These are phyloP conservation scores for Microctenopoma lineatum DNA, from an alignment of 2,797 vertebrate genomes.

Conservation along the genomic window DNA sequence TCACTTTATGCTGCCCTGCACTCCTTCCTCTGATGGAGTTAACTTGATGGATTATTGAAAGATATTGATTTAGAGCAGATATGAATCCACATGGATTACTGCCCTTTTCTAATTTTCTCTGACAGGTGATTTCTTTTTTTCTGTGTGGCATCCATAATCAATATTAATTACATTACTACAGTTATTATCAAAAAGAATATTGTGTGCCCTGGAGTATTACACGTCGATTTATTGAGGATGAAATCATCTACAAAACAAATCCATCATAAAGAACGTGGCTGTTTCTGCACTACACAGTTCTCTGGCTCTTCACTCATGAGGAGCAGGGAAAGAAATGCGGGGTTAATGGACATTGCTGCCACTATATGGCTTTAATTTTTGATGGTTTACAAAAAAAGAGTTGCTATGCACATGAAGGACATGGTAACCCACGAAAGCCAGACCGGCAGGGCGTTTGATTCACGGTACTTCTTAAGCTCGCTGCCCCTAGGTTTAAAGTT, in stretches of 20 bases:
- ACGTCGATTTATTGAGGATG: slow-evolving; percentile 14
- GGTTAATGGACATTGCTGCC: too few species aligned
- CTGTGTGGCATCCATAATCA: slow-evolving; percentile 34
- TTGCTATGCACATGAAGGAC: not conserved
- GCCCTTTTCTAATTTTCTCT: slow-evolving; percentile 48
- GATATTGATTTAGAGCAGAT: slow-evolving; percentile 21
- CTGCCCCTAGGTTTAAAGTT: slow-evolving; percentile 37
- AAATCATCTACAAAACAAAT: slow-evolving; percentile 1
- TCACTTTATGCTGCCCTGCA: slow-evolving; percentile 27
- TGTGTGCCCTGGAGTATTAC: not conserved
- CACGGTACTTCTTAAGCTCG: slow-evolving; percentile 26
- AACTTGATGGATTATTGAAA: slow-evolving; percentile 44
- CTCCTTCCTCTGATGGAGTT: slow-evolving; percentile 32
- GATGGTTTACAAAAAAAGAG: not conserved
- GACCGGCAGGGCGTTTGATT: slow-evolving; percentile 12
- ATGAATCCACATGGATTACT: slow-evolving; percentile 47
- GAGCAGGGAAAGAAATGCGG: not conserved
- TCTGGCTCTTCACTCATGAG: not conserved
- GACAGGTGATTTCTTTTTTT: slow-evolving; percentile 35
- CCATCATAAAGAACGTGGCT: not conserved
- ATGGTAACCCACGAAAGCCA: slow-evolving; percentile 14
- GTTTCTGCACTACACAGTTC: not conserved
- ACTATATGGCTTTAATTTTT: not conserved
- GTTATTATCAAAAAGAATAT: slow-evolving; percentile 26
- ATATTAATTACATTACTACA: slow-evolving; percentile 51